Conservation (phyloP, 2,888 invertebrate genomes). For the Plusia festucae region DNA sequence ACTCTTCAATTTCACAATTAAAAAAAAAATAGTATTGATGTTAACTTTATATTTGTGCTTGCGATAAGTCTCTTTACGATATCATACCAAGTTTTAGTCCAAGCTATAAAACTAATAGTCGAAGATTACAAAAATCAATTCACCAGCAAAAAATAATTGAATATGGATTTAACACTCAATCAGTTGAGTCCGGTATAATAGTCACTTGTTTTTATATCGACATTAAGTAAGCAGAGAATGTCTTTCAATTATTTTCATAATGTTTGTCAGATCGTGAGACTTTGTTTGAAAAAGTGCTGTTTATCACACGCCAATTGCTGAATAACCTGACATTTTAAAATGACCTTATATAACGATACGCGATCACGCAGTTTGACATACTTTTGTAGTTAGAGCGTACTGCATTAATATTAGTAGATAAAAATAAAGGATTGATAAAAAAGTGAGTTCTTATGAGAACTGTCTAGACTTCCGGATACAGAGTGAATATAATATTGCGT, state of each 20-base stretch:
- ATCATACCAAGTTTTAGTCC: too few species aligned
- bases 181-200: not conserved
- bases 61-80: too few species aligned
- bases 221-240: not conserved
- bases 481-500: slow-evolving; percentile 23
- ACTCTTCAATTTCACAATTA: too few species aligned
- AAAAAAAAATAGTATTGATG: too few species aligned
- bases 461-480: slow-evolving; percentile 26
- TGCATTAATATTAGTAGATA: not conserved
- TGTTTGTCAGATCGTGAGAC: not conserved
- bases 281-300: not conserved
- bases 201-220: not conserved
- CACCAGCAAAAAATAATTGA: too few species aligned
- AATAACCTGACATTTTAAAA: not conserved
- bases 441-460: not conserved
- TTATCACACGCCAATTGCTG: not conserved
- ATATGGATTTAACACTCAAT: too few species aligned
- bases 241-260: not conserved
- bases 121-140: too few species aligned
- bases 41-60: too few species aligned
- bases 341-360: not conserved
- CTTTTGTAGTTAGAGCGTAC: not conserved
- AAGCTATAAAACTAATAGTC: too few species aligned
- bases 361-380: not conserved
- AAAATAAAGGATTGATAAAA: not conserved